phyloP scores from a whole-genome alignment of 92 coral and sea anemone genomes.

The Scolanthus callimorphus region DNA sequence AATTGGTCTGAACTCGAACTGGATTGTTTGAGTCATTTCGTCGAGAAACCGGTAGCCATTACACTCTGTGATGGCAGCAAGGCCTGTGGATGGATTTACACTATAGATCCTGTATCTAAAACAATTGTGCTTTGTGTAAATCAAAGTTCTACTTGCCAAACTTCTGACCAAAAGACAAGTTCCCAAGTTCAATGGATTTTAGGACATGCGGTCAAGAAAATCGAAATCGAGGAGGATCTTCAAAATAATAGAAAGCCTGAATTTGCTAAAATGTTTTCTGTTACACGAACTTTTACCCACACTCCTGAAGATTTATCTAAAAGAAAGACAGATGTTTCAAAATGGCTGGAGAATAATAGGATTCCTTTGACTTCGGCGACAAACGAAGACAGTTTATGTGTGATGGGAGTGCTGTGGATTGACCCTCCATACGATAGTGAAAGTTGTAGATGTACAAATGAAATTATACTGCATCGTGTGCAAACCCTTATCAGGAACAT shows the following conservation, averaged over 20 bases:
- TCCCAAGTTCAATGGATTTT: slow-evolving; percentile 21
- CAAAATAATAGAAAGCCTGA: slow-evolving; percentile 13
- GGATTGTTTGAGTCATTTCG: too few relatives aligned
- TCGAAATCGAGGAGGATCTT: slow-evolving; percentile 23
- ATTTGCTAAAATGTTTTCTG: slow-evolving; percentile 19
- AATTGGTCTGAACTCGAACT: too few relatives aligned
- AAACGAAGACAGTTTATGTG: slow-evolving; percentile 50
- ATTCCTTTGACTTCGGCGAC: slow-evolving; percentile 52
- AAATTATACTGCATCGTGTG: slow-evolving; percentile 71
- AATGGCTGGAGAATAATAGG: slow-evolving; percentile 82
- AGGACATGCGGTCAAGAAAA: slow-evolving; percentile 52
- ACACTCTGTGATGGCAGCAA: slow-evolving; percentile 30
- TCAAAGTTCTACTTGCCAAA: too few relatives aligned
- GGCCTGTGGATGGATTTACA: slow-evolving; percentile 74
- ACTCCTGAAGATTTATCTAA: slow-evolving; percentile 47
- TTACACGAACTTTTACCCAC: slow-evolving; percentile 4
- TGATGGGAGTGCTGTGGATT: slow-evolving; percentile 82
- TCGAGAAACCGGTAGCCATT: slow-evolving; percentile 31
- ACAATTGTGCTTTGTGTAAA: slow-evolving; percentile 69
- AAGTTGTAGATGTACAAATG: slow-evolving; percentile 81
- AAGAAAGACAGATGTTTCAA: slow-evolving; percentile 46
- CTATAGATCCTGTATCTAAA: slow-evolving; percentile 86
- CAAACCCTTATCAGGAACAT: slow-evolving; percentile 55
- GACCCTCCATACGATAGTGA: slow-evolving; percentile 89
- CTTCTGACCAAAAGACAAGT: not conserved